Conservation (phyloP, 2,113 vertebrate species). For the Struthio camelus region DNA sequence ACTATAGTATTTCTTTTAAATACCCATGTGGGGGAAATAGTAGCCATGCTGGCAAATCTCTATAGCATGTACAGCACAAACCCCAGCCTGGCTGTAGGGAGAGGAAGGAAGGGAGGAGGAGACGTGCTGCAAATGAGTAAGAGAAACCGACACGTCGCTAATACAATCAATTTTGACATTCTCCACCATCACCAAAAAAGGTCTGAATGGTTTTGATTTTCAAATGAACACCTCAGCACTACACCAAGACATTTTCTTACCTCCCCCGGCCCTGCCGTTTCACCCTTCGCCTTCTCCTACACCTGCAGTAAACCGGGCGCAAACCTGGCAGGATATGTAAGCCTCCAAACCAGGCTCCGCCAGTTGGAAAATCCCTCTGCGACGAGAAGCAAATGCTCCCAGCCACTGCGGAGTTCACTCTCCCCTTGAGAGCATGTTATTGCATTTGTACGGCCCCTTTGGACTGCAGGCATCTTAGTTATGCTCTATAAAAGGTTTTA, state of each 20-base stretch:
- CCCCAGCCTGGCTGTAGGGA: neutral
- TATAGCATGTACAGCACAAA: neutral
- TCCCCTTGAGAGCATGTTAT: neutral
- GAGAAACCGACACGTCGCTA: conserved; percentile 48
- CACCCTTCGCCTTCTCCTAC: neutral
- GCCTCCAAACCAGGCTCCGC: neutral
- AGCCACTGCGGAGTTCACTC: conserved; percentile 38
- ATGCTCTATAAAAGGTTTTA: neutral
- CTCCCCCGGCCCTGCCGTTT: neutral
- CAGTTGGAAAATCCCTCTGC: conserved; percentile 28
- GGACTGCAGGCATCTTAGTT: conserved; percentile 26
- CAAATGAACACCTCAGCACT: neutral
- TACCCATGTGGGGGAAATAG: conserved; percentile 2
- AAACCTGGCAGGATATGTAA: neutral
- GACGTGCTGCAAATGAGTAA: neutral
- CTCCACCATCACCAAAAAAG: conserved; percentile 48
- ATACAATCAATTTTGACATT: conserved; percentile 32
- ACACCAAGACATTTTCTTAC: neutral
- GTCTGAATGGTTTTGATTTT: conserved; percentile 11
- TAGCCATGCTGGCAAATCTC: neutral
- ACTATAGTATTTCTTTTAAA: conserved; percentile 21
- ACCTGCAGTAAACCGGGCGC: conserved; percentile 34
- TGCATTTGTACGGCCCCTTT: neutral
- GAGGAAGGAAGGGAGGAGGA: conserved; percentile 65
- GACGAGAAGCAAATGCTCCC: neutral